A percentile compares a stretch with the other conserved stretches of the same genome.
phyloP scores from a whole-genome alignment of 2,113 vertebrate genomes.

The Dicerorhinus sumatrensis region DNA sequence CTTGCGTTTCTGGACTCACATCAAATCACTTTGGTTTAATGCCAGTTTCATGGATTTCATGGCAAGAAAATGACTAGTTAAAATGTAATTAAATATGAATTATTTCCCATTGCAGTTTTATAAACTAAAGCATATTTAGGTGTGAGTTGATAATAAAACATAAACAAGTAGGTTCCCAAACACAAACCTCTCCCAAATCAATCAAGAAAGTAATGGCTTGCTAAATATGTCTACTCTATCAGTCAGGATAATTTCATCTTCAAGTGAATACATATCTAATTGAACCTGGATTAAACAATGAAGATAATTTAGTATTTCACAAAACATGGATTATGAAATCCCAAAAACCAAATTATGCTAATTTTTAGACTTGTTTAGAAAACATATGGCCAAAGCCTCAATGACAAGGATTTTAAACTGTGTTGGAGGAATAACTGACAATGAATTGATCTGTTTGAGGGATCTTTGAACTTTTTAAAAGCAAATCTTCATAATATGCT shows the following conservation, averaged over 20 bases:
- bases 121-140: not conserved
- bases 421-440: not conserved
- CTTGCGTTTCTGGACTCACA: slow-evolving; percentile 24
- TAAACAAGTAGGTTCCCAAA: slow-evolving; percentile 57
- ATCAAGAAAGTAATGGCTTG: not conserved
- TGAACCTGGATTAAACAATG: slow-evolving; percentile 16
- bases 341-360: not conserved
- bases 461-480: slow-evolving; percentile 20
- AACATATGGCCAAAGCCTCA: not conserved
- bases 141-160: slow-evolving; percentile 19
- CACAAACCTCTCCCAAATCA: not conserved
- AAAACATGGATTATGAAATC: slow-evolving; percentile 16
- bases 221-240: not conserved
- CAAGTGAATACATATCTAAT: not conserved
- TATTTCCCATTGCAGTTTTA: slow-evolving; percentile 45
- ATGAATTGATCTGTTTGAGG: not conserved
- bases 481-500: not conserved
- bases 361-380: slow-evolving; percentile 29
- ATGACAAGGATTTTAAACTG: not conserved
- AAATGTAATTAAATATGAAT: slow-evolving; percentile 61
- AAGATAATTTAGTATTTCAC: slow-evolving; percentile 39
- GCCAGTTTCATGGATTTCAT: slow-evolving; percentile 48
- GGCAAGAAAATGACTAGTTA: slow-evolving; percentile 35
- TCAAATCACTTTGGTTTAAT: slow-evolving; percentile 56
- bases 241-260: not conserved